Conservation (phyloP, 2,113 vertebrate species). For the Corythaixoides concolor region DNA sequence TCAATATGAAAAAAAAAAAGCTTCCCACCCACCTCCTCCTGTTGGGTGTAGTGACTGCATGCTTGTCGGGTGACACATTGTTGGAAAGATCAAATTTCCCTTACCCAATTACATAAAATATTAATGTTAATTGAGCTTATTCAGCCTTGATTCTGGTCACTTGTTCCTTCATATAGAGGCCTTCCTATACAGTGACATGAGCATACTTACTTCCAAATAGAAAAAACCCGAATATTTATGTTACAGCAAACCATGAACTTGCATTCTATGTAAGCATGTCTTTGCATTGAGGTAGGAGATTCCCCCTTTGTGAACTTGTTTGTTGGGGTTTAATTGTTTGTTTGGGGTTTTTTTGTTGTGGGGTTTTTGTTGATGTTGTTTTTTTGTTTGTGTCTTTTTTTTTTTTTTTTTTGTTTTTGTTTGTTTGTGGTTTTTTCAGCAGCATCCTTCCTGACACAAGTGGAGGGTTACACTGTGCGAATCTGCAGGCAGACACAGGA, state of each 20-base stretch:
- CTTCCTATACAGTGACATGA: background rate
- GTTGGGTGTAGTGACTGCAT: background rate
- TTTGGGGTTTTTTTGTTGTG: background rate
- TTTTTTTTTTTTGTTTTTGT: background rate
- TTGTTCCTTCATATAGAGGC: background rate
- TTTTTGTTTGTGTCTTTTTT: background rate
- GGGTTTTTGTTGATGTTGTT: fast-evolving
- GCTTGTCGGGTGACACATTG: slow-evolving; percentile 13
- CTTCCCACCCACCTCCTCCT: background rate
- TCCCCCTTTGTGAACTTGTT: background rate
- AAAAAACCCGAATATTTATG: background rate
- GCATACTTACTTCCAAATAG: background rate
- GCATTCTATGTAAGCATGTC: background rate
- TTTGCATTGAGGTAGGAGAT: background rate
- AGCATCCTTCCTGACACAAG: fast-evolving
- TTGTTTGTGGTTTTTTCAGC: too few relatives aligned
- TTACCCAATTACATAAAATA: slow-evolving; percentile 60
- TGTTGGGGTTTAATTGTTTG: background rate
- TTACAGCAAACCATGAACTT: background rate
- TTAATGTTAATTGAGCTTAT: slow-evolving; percentile 57
- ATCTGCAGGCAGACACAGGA: background rate
- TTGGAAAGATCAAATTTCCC: slow-evolving; percentile 59
- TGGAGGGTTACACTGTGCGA: background rate
- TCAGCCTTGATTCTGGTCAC: slow-evolving; percentile 32
- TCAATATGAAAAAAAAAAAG: background rate